Evolutionary conservation across 2,888 invertebrate genomes (phyloP).

Genomic region (Nudaria mundana): DNA sequence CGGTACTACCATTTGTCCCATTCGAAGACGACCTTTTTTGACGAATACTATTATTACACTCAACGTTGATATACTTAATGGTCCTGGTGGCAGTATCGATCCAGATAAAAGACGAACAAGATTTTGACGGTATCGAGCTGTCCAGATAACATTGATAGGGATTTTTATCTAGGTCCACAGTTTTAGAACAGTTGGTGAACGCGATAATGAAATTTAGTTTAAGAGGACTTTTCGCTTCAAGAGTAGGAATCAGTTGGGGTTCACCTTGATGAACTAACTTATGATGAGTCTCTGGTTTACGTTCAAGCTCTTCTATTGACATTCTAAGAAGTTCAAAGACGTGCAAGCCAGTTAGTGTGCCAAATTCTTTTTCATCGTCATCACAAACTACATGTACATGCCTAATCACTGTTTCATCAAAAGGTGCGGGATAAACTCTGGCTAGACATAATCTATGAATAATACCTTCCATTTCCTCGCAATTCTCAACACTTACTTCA

Average conservation of each 20-base stretch:
- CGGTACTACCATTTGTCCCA: constrained; percentile 37
- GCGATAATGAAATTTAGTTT: constrained; percentile 49
- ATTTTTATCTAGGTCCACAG: constrained; percentile 32
- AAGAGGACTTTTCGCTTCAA: constrained; percentile 47
- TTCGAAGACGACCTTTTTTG: constrained; percentile 43
- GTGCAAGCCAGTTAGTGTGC: constrained; percentile 49
- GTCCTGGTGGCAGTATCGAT: constrained; percentile 42
- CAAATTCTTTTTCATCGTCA: constrained; percentile 46
- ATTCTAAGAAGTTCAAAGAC: constrained; percentile 39
- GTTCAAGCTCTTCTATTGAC: constrained; percentile 50
- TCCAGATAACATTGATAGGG: constrained; percentile 44
- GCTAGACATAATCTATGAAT: constrained; percentile 54
- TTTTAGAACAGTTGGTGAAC: constrained; percentile 57
- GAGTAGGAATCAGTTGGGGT: constrained; percentile 52
- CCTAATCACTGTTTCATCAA: constrained; percentile 52
- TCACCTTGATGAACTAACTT: constrained; percentile 56
- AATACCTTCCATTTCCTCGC: constrained; percentile 59
- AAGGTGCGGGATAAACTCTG: constrained; percentile 57
- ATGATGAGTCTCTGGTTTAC: constrained; percentile 35
- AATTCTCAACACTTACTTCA: constrained; percentile 38
- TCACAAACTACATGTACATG: constrained; percentile 55
- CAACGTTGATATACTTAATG: constrained; percentile 38
- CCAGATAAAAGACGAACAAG: constrained; percentile 53
- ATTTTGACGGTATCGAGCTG: constrained; percentile 33
- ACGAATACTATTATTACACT: constrained; percentile 34